These are phyloP conservation scores for Agrotis clavis DNA, from an alignment of 2,888 invertebrate species.

Conservation along the genomic window DNA sequence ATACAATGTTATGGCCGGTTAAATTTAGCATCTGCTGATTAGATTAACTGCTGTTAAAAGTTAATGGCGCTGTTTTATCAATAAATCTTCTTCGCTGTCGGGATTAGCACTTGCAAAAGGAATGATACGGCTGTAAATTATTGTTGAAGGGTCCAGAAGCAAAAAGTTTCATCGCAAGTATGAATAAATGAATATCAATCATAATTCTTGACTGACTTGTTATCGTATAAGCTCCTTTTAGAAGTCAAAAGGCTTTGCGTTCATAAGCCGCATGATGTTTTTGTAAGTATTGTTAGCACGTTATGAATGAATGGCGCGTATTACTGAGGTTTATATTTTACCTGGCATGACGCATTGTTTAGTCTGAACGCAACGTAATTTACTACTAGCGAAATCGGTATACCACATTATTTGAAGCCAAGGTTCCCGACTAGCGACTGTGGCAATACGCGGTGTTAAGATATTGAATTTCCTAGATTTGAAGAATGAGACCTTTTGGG, in stretches of 20 bases:
- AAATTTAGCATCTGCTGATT: slow-evolving; percentile 63
- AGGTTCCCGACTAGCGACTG: slow-evolving; percentile 6
- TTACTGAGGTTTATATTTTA: slow-evolving; percentile 64
- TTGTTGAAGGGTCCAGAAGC: slow-evolving; percentile 15
- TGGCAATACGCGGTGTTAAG: background rate
- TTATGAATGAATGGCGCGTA: slow-evolving; percentile 61
- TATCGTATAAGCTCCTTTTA: slow-evolving; percentile 31
- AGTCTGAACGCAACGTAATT: slow-evolving; percentile 61
- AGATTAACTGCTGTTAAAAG: slow-evolving; percentile 52
- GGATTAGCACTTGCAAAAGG: slow-evolving; percentile 40
- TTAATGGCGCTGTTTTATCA: slow-evolving; percentile 34
- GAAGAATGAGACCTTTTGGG: slow-evolving; percentile 15
- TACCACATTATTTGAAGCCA: slow-evolving; percentile 27
- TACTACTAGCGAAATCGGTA: slow-evolving; percentile 42
- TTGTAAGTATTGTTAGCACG: slow-evolving; percentile 57
- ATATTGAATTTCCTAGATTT: background rate
- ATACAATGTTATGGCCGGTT: slow-evolving; percentile 53
- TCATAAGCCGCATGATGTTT: slow-evolving; percentile 47
- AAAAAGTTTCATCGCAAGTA: slow-evolving; percentile 23
- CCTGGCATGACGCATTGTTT: slow-evolving; percentile 69
- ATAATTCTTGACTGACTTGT: slow-evolving; percentile 18
- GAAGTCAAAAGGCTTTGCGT: slow-evolving; percentile 32
- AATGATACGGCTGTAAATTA: slow-evolving; percentile 18
- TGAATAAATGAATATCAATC: slow-evolving; percentile 39
- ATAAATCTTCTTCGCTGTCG: slow-evolving; percentile 42